A percentile compares a stretch with the other conserved stretches of the same genome.
phyloP scores from a whole-genome alignment of 2,888 invertebrate genomes.

The Hydropsyche betteni region DNA sequence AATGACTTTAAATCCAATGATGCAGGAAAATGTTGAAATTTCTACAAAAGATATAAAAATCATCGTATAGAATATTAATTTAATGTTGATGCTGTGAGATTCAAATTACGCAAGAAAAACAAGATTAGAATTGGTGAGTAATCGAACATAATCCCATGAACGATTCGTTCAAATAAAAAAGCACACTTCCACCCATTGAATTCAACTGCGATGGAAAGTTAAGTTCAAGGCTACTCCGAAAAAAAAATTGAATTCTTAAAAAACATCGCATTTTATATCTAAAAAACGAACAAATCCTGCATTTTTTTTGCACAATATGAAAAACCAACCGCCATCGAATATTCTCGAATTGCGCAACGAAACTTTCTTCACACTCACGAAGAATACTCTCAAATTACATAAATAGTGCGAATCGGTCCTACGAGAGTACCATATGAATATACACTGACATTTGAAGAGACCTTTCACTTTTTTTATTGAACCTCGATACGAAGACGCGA shows the following conservation, averaged over 20 bases:
- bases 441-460: constrained; percentile 10
- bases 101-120: background rate
- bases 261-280: no score
- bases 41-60: background rate
- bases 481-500: background rate
- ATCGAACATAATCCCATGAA: background rate
- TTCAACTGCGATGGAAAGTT: background rate
- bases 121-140: background rate
- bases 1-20: background rate
- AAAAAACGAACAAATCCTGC: no score
- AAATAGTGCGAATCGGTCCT: no score
- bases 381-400: no score
- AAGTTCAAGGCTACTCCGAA: background rate
- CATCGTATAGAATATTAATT: no score
- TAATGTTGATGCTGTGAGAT: no score
- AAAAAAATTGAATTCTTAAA: no score
- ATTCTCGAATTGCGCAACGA: no score
- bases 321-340: no score
- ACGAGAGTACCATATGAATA: background rate
- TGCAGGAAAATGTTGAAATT: background rate
- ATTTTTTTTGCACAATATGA: no score
- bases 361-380: no score
- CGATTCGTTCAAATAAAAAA: background rate
- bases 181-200: constrained; percentile 11
- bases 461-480: no score